Percentiles rank a stretch among this genome's conserved stretches.
Conservation (phyloP, 92 coral and sea anemone genomes). For the Umimayanthus kanabou region DNA sequence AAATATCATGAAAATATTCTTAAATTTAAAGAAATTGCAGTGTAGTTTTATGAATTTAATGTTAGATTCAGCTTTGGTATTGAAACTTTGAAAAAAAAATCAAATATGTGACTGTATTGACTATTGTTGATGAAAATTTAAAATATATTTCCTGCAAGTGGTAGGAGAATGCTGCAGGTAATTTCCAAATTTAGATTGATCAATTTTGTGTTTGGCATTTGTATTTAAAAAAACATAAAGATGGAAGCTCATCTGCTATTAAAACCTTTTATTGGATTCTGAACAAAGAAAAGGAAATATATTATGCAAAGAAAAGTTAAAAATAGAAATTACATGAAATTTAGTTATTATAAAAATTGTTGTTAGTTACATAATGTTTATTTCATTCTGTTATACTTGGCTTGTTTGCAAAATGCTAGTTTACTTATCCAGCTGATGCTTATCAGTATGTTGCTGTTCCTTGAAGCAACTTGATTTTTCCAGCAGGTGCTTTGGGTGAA, state of each 20-base stretch:
- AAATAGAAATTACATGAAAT: neutral
- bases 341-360: neutral
- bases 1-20: neutral
- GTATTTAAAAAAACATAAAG: neutral
- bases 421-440: neutral
- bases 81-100: neutral
- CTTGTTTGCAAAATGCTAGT: neutral
- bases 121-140: neutral
- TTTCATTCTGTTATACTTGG: neutral
- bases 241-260: neutral
- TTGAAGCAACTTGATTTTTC: neutral
- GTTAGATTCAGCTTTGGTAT: neutral
- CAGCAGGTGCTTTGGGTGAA: slow-evolving; percentile 25
- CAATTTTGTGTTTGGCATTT: neutral
- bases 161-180: neutral
- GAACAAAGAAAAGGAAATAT: too few relatives aligned
- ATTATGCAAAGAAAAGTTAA: neutral
- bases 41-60: neutral
- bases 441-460: neutral
- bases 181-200: slow-evolving; percentile 36
- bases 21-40: too few relatives aligned
- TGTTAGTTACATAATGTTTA: neutral
- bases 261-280: too few relatives aligned
- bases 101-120: neutral
- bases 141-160: neutral